phyloP scores from a whole-genome alignment of 1,140 invertebrate species.

The Octopus sinensis region DNA sequence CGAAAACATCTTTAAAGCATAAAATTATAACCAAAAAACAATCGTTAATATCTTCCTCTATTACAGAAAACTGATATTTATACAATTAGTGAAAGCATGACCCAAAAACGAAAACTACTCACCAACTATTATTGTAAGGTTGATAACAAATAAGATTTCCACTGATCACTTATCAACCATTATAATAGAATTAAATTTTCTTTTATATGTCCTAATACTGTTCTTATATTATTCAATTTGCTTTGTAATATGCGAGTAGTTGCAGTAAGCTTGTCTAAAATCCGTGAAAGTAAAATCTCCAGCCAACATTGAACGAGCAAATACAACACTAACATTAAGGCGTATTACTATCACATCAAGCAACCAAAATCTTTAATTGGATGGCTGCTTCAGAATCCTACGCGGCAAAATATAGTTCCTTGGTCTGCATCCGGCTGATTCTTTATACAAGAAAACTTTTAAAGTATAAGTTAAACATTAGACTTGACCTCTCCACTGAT shows the following conservation, averaged over 20 bases:
- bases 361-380: neutral
- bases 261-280: neutral
- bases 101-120: slow-evolving; percentile 5
- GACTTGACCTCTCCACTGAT: too few species aligned
- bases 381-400: neutral
- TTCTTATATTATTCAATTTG: too few species aligned
- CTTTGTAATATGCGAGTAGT: too few species aligned
- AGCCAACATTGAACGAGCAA: neutral
- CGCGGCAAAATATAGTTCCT: neutral
- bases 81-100: neutral
- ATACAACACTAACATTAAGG: neutral
- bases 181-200: too few species aligned
- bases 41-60: too few species aligned
- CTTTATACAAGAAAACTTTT: neutral
- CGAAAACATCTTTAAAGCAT: too few species aligned
- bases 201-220: too few species aligned
- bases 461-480: too few species aligned
- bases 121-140: slow-evolving; percentile 5
- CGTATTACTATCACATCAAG: neutral
- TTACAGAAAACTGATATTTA: too few species aligned
- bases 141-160: neutral
- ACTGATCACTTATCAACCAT: neutral
- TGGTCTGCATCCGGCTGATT: neutral
- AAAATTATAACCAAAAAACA: too few species aligned
- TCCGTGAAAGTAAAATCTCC: neutral